A percentile compares a stretch with the other conserved stretches of the same genome.
phyloP scores from a whole-genome alignment of 1,140 invertebrate genomes.

The Drosophila biarmipes region DNA sequence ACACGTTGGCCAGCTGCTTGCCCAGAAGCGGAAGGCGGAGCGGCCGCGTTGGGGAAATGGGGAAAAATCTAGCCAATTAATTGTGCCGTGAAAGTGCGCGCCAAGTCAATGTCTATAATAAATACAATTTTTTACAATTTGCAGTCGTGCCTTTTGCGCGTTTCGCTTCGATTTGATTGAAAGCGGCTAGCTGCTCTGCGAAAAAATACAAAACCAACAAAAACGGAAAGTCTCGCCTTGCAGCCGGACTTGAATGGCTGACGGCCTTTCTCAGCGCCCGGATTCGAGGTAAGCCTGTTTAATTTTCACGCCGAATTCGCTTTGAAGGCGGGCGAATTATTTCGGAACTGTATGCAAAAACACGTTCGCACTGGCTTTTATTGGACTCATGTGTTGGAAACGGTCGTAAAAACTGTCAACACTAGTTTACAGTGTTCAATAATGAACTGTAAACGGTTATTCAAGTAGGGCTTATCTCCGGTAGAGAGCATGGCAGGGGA shows the following conservation, averaged over 20 bases:
- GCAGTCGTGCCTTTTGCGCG: conserved; percentile 52
- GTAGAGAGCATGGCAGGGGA: no score
- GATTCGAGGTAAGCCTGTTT: conserved; percentile 49
- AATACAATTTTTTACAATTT: conserved; percentile 75
- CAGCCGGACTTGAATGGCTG: conserved; percentile 45
- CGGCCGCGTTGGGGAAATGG: conserved; percentile 7
- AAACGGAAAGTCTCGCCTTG: conserved; percentile 40
- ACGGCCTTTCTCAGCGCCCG: conserved; percentile 12
- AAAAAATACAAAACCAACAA: conserved; percentile 28
- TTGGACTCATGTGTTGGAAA: background rate
- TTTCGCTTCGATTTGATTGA: conserved; percentile 60
- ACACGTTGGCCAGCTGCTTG: conserved; percentile 69
- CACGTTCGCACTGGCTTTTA: background rate
- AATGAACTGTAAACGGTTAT: background rate
- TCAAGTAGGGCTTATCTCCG: background rate
- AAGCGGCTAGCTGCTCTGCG: conserved; percentile 65
- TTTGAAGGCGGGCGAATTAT: conserved; percentile 14
- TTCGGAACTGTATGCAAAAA: conserved; percentile 7
- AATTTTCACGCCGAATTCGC: conserved; percentile 6
- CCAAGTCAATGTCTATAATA: conserved; percentile 62
- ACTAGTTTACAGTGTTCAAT: background rate
- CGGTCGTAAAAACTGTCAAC: background rate
- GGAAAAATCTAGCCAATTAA: conserved; percentile 76
- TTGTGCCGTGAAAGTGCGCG: conserved; percentile 70
- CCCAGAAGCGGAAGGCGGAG: conserved; percentile 5